Evolutionary conservation across 2,113 vertebrate genomes (phyloP), one percentile per base, ranked within the genome.

Genomic region (Nematolebias whitei): DNA sequence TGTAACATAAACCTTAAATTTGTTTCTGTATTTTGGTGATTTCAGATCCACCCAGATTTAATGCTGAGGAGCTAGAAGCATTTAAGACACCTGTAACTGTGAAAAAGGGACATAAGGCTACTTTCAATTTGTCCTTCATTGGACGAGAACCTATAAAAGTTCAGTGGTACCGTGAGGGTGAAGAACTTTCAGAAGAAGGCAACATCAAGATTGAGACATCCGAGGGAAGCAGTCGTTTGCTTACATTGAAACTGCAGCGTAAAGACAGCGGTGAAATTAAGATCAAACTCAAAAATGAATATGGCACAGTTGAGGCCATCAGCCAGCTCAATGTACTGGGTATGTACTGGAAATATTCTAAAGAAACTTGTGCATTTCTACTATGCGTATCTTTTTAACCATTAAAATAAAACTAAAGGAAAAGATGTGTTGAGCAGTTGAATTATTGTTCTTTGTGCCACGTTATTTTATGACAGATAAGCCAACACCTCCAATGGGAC

Each of bases 181-280:
- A 91, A 7, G 92, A 95, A 82, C 84, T 97, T 47, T 67, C n/a
- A 0, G 80, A 91, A 0, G 85, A 92, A 29, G 0, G 66, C 5
- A 87, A 92, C 52, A 75, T 93, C 53, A 93, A 86, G 74, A 75
- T 95, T 32, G 92, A 94, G 29, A 84, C 84, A 57, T 80, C 81
- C 0, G 93, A 94, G 0, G 82, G 85, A 43, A 79, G 51, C 39
- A 91, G 77, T 0, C 82, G 83, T 2, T 88, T 98, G 40, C 84
- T 91, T 58, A 91, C 98, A 26, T 84, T 79, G 80, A 96, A 92
- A 47, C 54, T 92, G 0, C 66, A 91, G 47, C 94, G 95, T 49
- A 95, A 93, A 77, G 94, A 97, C 74, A 69, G 90, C 2, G 97
- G 95, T 10, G 93, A 91, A 76, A 88, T 98, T 83, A 94, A 95